These are phyloP conservation scores for Xenopus tropicalis DNA, from an alignment of 2,113 vertebrate species.

Conservation along the genomic window DNA sequence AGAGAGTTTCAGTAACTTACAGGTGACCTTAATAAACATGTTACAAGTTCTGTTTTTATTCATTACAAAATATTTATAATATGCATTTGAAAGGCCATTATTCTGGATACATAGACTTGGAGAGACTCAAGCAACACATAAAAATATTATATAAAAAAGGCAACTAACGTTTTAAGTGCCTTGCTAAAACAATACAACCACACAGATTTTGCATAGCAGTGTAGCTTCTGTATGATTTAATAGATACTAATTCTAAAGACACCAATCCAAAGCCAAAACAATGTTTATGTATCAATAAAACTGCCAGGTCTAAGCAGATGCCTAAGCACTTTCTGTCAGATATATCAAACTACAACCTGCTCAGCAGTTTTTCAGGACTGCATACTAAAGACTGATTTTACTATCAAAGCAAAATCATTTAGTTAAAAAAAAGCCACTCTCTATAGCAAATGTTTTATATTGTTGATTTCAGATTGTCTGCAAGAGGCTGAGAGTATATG, in stretches of 20 bases:
- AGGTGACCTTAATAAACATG: background rate
- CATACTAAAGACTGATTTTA: slow-evolving; percentile 25
- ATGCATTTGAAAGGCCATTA: background rate
- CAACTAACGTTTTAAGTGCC: background rate
- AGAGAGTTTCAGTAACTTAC: background rate
- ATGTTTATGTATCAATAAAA: slow-evolving; percentile 41
- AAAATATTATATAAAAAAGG: background rate
- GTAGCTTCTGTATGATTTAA: slow-evolving; percentile 28
- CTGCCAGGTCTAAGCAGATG: slow-evolving; percentile 41
- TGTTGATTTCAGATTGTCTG: background rate
- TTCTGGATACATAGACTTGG: background rate
- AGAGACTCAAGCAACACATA: background rate
- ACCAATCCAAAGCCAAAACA: slow-evolving; percentile 30
- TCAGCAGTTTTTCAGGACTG: slow-evolving; percentile 30
- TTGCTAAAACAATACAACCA: slow-evolving; percentile 22
- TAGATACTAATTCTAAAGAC: slow-evolving; percentile 34
- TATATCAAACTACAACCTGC: slow-evolving; percentile 38
- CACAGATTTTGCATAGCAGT: background rate
- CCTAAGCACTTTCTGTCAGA: slow-evolving; percentile 39
- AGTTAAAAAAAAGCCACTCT: slow-evolving; percentile 10
- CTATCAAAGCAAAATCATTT: slow-evolving; percentile 23
- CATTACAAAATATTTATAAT: background rate
- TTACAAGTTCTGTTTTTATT: background rate
- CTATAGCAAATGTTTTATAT: slow-evolving; percentile 2
- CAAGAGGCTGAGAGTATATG: background rate